Evolutionary conservation across 2,797 vertebrate species (phyloP).

Genomic region (Monodelphis domestica): DNA sequence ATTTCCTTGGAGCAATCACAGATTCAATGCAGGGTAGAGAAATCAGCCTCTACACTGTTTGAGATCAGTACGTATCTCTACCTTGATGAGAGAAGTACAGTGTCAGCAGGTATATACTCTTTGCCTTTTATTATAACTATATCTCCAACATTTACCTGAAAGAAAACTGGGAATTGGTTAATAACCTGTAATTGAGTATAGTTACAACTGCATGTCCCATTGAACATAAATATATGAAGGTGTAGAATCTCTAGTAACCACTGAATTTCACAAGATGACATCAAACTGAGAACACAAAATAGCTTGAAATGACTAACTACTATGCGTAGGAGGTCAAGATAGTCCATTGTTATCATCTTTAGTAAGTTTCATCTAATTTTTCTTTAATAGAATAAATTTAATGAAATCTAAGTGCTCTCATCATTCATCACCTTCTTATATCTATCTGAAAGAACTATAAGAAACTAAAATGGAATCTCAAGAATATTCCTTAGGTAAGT

Average conservation of each 20-base stretch:
- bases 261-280: slow-evolving; percentile 53
- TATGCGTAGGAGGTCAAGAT: background rate
- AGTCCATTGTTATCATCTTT: background rate
- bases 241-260: slow-evolving; percentile 74
- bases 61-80: slow-evolving; percentile 90
- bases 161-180: slow-evolving; percentile 94
- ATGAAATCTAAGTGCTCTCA: background rate
- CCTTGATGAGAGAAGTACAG: slow-evolving; percentile 98
- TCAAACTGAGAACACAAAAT: slow-evolving; percentile 40
- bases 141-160: slow-evolving; percentile 98
- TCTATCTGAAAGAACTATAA: background rate
- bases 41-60: slow-evolving; percentile 87
- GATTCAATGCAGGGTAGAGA: slow-evolving; percentile 87
- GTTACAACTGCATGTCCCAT: slow-evolving; percentile 76
- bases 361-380: background rate
- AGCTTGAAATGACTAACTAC: background rate
- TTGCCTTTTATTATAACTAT: slow-evolving; percentile 98
- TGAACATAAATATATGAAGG: slow-evolving; percentile 70
- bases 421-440: background rate
- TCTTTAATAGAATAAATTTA: slow-evolving; percentile 27
- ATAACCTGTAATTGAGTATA: slow-evolving; percentile 81
- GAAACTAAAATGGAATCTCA: background rate
- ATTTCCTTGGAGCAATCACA: slow-evolving; percentile 91
- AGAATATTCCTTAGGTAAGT: background rate
- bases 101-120: slow-evolving; percentile 98